Evolutionary conservation across 2,113 vertebrate species (phyloP).

Genomic region (Kryptolebias marmoratus): DNA sequence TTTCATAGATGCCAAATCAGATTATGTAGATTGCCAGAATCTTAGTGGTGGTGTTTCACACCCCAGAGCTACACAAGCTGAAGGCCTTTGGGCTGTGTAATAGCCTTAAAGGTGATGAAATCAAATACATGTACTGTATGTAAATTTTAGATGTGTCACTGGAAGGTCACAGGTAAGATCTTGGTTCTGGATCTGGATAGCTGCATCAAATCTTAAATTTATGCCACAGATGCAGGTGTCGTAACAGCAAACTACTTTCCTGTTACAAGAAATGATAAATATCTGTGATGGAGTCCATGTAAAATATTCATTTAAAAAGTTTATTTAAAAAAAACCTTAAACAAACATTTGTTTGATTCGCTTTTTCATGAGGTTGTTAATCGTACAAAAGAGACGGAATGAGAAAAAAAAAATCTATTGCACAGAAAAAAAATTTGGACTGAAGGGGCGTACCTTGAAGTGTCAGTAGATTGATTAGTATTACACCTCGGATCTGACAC

Average conservation of each 20-base stretch:
- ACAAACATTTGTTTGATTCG: neutral
- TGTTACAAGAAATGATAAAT: too few species aligned
- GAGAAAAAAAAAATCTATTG: too few species aligned
- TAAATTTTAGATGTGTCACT: neutral
- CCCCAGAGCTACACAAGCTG: neutral
- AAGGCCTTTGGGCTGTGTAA: constrained; percentile 21
- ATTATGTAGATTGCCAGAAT: constrained; percentile 29
- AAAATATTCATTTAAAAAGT: too few species aligned
- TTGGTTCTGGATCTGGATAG: neutral
- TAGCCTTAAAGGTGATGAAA: constrained; percentile 34
- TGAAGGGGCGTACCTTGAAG: neutral
- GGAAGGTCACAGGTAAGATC: neutral
- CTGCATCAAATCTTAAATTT: too few species aligned
- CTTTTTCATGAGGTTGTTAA: neutral
- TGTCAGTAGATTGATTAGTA: neutral
- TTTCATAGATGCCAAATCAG: constrained; percentile 29
- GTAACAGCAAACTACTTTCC: too few species aligned
- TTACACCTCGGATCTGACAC: neutral
- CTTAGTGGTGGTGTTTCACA: constrained; percentile 36
- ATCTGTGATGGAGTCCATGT: neutral
- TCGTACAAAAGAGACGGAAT: too few species aligned
- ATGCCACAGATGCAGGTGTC: too few species aligned
- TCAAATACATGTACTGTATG: neutral
- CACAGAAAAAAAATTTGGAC: too few species aligned
- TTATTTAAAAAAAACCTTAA: neutral